These are phyloP conservation scores for Nycteola revayana DNA, from an alignment of 2,888 invertebrate species.

Conservation along the genomic window DNA sequence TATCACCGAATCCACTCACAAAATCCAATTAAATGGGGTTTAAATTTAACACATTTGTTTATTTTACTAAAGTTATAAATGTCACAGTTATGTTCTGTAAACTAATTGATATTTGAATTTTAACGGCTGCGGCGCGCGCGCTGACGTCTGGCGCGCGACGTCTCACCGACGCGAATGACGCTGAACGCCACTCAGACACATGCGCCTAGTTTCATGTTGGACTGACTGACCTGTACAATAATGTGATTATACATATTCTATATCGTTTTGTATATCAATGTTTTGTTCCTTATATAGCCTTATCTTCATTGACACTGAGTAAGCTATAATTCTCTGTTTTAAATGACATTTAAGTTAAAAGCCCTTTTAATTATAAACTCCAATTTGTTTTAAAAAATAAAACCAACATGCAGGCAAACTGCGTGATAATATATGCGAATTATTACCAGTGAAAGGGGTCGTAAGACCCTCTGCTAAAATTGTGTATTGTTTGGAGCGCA, in stretches of 20 bases:
- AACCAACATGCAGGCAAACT: constrained; percentile 35
- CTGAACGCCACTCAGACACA: constrained; percentile 34
- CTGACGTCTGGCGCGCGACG: constrained; percentile 55
- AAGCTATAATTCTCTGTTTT: constrained; percentile 16
- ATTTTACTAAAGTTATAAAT: constrained; percentile 26
- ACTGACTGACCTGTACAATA: constrained; percentile 66
- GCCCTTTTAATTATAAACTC: constrained; percentile 19
- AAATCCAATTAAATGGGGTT: constrained; percentile 10
- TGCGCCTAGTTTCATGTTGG: constrained; percentile 54
- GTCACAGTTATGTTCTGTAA: constrained; percentile 41
- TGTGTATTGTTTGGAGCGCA: constrained; percentile 46
- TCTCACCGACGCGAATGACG: constrained; percentile 68
- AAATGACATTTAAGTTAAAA: constrained; percentile 13
- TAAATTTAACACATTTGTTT: no score
- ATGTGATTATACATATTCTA: constrained; percentile 66
- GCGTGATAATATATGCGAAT: constrained; percentile 39
- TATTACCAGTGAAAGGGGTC: constrained; percentile 52
- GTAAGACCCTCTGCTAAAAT: constrained; percentile 40
- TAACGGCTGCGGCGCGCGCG: constrained; percentile 57
- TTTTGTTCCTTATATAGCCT: constrained; percentile 46
- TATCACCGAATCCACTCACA: constrained; percentile 32
- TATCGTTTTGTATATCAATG: constrained; percentile 42
- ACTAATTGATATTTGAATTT: constrained; percentile 53
- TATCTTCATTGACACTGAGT: constrained; percentile 27
- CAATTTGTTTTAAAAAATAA: constrained; percentile 27